Evolutionary conservation across 1,140 invertebrate genomes (phyloP), one percentile per base, ranked within the genome.

Genomic region (Hylaeus anthracinus): DNA sequence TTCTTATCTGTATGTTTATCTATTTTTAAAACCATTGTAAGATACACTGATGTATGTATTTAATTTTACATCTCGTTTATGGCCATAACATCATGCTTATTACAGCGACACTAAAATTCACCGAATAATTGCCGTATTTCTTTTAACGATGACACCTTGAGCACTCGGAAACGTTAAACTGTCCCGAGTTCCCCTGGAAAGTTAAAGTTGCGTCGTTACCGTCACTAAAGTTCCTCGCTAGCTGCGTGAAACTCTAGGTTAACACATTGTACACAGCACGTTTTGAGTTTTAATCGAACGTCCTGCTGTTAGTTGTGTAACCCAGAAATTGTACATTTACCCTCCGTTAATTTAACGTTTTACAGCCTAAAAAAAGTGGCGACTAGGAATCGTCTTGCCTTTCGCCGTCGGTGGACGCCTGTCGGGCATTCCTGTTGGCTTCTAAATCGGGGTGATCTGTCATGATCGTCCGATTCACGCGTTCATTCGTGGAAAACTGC

Each of bases 391-490:
- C 70, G 45, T 41, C 26, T 53, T 51, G 51, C 51, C 64, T 56
- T 58, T 69, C 8, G 74, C 74, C 74, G 74, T 77, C 66, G 74
- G 63, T 61, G 26, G 43, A 60, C 74, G 65, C 61, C 61, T 45
- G 66, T 66, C 61, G 39, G 39, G 12, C 26, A 9, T 64, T 26
- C 39, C n/a, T 39, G 8, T 56, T 14, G 37, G 10, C 43, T 61
- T 70, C 75, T 69, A 70, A 69, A 77, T 77, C 55, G 66, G 5
- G 37, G 15, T 39, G 66, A 78, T 78, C 67, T 45, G 56, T 78
- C 67, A 71, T 61, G 75, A 78, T 78, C 75, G 75, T 39, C 4
- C 63, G 73, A 67, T 75, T n/a, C 63, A 12, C n/a, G 39, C 1
- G 5, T 2, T 15, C 41, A 26, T 51, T 74, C 60, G 60, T 15